Evolutionary conservation across 2,888 invertebrate genomes (phyloP), one percentile per base, ranked within the genome.

Genomic region (Netelia inedita): DNA sequence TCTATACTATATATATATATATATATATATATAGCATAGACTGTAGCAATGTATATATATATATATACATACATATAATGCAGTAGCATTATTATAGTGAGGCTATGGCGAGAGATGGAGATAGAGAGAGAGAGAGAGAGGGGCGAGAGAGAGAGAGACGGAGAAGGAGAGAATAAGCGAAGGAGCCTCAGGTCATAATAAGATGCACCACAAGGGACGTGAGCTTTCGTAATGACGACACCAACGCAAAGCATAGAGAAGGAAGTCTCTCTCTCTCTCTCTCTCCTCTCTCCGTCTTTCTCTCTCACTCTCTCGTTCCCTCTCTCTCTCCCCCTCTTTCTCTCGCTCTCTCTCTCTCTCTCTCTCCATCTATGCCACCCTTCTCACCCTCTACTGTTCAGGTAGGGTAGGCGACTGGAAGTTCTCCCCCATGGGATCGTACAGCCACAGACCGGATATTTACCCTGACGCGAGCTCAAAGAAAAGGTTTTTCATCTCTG

Each of bases 161-260:
- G 28, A 14, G 41, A 16, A 21, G 19, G 21, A 50, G 65, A 68
- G 55, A n/a, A 61, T 69, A 61, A 50, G 19, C 16, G 55, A 50
- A 75, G 74, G 61, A 65, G 69, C 65, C 83, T 59, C 28, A 57
- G 79, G 63, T 28, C 35, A 81, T 85, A 85, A 88, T 85, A 85
- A 87, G 87, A 85, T 82, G 87, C 79, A 73, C 72, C 82, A 63
- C 75, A 82, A 73, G 80, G 85, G 85, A 87, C 87, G 85, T 81
- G 86, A 86, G 86, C 78, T 63, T 66, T 46, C 59, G 85, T 86
- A 88, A 88, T 86, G 88, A 86, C 82, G 76, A 79, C 71, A 78
- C 35, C 57, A 21, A 43, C 41, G 23, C 23, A 23, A 63, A 65
- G 71, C 71, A 11, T 65, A 53, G 53, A 19, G 57, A 16, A 9